Evolutionary conservation across 2,797 vertebrate genomes (phyloP).

Genomic region (Siniperca undulata): DNA sequence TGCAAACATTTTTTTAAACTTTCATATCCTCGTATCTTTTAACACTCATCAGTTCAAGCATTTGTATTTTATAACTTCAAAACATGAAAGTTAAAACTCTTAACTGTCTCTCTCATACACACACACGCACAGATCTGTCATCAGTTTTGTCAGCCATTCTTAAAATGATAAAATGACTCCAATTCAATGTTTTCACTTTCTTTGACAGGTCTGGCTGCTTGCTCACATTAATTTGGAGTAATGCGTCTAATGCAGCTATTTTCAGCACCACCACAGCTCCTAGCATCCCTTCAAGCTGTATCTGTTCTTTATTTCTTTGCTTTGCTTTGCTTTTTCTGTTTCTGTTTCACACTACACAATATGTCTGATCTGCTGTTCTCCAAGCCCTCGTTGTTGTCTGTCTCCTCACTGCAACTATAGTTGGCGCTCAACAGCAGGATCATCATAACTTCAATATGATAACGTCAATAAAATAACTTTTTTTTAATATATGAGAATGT

Average conservation of each 20-base stretch:
- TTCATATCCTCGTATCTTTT: neutral
- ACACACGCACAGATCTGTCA: slow-evolving; percentile 22
- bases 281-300: slow-evolving; percentile 43
- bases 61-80: slow-evolving; percentile 29
- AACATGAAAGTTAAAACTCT: slow-evolving; percentile 12
- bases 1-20: neutral
- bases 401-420: slow-evolving; percentile 28
- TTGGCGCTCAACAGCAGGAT: slow-evolving; percentile 8
- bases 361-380: slow-evolving; percentile 45
- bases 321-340: slow-evolving; percentile 24
- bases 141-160: slow-evolving; percentile 38
- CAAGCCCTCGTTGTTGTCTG: slow-evolving; percentile 30
- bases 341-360: slow-evolving; percentile 38
- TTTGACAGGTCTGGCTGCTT: slow-evolving; percentile 70
- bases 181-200: slow-evolving; percentile 56
- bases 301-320: slow-evolving; percentile 19
- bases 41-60: neutral
- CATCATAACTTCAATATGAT: slow-evolving; percentile 32
- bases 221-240: slow-evolving; percentile 66
- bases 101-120: neutral
- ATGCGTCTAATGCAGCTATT: slow-evolving; percentile 70
- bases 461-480: too few species aligned
- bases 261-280: slow-evolving; percentile 55
- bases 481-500: slow-evolving; percentile 9
- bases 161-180: slow-evolving; percentile 39